These are phyloP conservation scores for Athetis lepigone DNA, from an alignment of 2,888 invertebrate genomes.

Conservation along the genomic window DNA sequence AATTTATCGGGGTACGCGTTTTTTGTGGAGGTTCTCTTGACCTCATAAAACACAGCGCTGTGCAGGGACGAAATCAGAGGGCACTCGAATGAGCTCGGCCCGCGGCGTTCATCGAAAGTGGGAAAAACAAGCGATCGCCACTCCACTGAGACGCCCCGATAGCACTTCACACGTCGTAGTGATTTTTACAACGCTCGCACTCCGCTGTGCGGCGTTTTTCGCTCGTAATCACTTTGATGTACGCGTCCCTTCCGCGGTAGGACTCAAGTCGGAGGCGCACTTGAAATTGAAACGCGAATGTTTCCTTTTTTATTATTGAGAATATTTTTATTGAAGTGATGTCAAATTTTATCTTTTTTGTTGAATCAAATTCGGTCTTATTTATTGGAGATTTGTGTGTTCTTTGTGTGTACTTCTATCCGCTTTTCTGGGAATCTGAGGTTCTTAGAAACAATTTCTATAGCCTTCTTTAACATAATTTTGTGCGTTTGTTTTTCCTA, in stretches of 20 bases:
- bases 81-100: constrained; percentile 81
- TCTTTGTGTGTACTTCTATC: not conserved
- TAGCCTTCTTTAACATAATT: too few relatives aligned
- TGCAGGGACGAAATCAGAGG: constrained; percentile 83
- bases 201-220: constrained; percentile 83
- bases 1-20: constrained; percentile 88
- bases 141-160: constrained; percentile 86
- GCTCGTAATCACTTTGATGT: constrained; percentile 87
- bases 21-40: constrained; percentile 89
- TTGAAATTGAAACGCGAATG: constrained; percentile 61
- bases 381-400: constrained; percentile 5
- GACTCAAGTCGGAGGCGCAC: constrained; percentile 61
- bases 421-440: not conserved
- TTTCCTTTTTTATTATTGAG: constrained; percentile 55
- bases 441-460: not conserved
- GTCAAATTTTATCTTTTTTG: constrained; percentile 24
- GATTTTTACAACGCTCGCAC: constrained; percentile 89
- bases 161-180: constrained; percentile 89
- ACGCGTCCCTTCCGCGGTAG: constrained; percentile 65
- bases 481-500: too few relatives aligned
- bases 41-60: constrained; percentile 89
- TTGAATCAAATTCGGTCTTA: constrained; percentile 12
- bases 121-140: constrained; percentile 90
- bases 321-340: constrained; percentile 40
- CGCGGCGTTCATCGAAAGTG: constrained; percentile 86